These are phyloP conservation scores for Forbesichthys agassizii DNA, from an alignment of 2,113 vertebrate genomes.

Conservation along the genomic window DNA sequence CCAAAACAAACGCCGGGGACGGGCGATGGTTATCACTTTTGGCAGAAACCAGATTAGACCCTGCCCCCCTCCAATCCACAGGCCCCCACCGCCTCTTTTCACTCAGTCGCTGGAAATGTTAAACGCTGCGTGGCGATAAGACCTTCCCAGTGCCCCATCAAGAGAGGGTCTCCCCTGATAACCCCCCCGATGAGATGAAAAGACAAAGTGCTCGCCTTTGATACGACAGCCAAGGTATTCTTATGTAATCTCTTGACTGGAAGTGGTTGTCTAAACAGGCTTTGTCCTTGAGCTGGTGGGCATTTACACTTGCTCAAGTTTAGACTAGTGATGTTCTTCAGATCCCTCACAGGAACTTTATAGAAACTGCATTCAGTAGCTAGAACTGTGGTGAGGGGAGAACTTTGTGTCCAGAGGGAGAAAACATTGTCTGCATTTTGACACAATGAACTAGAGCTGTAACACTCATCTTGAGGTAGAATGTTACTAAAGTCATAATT, in stretches of 20 bases:
- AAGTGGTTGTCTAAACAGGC: slow-evolving; percentile 28
- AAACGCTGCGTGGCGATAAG: too few relatives aligned
- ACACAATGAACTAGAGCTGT: too few relatives aligned
- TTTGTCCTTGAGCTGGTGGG: slow-evolving; percentile 22
- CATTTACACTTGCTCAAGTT: background rate
- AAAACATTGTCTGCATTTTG: too few relatives aligned
- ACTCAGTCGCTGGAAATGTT: background rate
- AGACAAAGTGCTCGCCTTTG: too few relatives aligned
- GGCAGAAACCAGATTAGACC: background rate
- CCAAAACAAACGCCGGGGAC: slow-evolving; percentile 19
- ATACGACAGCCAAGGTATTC: background rate
- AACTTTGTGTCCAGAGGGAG: too few relatives aligned
- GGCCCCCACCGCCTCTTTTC: background rate
- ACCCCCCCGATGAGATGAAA: background rate
- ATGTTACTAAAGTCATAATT: too few relatives aligned
- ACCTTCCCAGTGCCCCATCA: too few relatives aligned
- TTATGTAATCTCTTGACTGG: slow-evolving; percentile 16
- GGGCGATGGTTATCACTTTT: background rate
- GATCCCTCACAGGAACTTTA: too few relatives aligned
- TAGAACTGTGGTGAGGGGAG: too few relatives aligned
- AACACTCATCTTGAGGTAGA: too few relatives aligned
- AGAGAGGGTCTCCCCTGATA: too few relatives aligned
- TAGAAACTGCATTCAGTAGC: too few relatives aligned
- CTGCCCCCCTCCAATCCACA: background rate
- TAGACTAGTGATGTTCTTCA: slow-evolving; percentile 3